Evolutionary conservation across 35 echinoderm and acorn worm species (phyloP).

Genomic region (Chiridota heheva): DNA sequence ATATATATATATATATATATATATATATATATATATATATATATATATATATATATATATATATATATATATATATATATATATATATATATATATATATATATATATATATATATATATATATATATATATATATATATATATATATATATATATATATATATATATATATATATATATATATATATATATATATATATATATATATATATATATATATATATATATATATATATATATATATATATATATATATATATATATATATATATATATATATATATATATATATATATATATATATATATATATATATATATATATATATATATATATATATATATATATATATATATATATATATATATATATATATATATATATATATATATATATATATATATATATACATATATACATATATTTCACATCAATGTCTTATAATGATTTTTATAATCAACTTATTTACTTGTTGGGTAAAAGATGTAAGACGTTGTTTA

Average conservation of each 20-base stretch:
- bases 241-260: background rate
- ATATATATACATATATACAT: constrained; percentile 4
- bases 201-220: background rate
- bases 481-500: no score
- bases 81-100: background rate
- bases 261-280: background rate
- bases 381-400: constrained; percentile 9
- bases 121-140: background rate
- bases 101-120: background rate
- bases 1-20: no score
- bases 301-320: background rate
- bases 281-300: background rate
- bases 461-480: no score
- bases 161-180: background rate
- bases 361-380: background rate
- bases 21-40: no score
- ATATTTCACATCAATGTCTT: no score
- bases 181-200: background rate
- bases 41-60: no score
- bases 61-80: background rate
- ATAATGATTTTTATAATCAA: no score
- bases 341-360: background rate
- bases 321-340: background rate
- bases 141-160: background rate
- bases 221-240: background rate